phyloP scores from a whole-genome alignment of 53 echinoderm and acorn worm species.

The Arbacia lixula region DNA sequence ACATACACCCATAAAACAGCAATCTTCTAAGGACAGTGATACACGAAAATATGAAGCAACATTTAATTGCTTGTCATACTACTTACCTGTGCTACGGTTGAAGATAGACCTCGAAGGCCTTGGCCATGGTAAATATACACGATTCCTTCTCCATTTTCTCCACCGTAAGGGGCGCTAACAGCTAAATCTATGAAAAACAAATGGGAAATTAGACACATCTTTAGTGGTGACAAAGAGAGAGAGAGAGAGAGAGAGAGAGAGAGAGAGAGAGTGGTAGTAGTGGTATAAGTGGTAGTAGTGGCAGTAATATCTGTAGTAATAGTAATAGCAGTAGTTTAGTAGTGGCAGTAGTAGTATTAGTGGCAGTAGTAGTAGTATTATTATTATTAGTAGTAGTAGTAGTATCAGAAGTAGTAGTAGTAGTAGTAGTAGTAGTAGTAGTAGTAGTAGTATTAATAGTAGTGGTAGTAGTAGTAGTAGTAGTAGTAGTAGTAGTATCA shows the following conservation, averaged over 20 bases:
- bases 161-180: conserved; percentile 79
- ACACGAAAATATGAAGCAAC: no score
- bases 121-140: conserved; percentile 85
- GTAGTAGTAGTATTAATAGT: neutral
- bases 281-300: neutral
- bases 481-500: neutral
- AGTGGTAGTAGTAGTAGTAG: conserved; percentile 9
- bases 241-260: neutral
- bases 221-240: neutral
- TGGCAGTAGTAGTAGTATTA: neutral
- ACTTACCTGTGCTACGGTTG: conserved; percentile 68
- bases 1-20: no score
- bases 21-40: no score
- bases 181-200: conserved; percentile 69
- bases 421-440: neutral
- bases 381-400: neutral
- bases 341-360: neutral
- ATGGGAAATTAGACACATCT: neutral
- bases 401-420: neutral
- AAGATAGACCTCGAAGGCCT: conserved; percentile 55
- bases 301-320: neutral
- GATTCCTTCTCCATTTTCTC: conserved; percentile 45
- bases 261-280: neutral
- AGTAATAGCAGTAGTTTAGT: neutral
- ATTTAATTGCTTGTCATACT: no score